phyloP scores from a whole-genome alignment of 1,140 invertebrate genomes.

The Grapholita molesta region DNA sequence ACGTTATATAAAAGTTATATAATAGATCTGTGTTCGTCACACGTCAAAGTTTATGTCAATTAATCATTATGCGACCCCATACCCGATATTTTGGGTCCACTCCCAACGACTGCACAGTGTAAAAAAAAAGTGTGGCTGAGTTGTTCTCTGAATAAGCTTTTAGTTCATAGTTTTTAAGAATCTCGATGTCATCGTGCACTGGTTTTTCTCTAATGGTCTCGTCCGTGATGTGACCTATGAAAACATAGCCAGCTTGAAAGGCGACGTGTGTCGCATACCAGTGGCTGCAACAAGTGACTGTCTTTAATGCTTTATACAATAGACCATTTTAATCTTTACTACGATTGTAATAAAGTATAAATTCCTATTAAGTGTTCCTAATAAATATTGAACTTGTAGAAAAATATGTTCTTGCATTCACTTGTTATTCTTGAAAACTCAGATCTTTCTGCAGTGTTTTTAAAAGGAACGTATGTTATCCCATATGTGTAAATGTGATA shows the following conservation, averaged over 20 bases:
- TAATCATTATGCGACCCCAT: too few species aligned
- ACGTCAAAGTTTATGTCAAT: too few species aligned
- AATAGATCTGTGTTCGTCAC: too few species aligned
- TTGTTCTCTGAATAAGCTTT: too few species aligned
- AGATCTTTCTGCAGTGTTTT: not conserved
- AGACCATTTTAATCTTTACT: not conserved
- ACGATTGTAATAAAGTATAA: not conserved
- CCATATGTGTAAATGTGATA: too few species aligned
- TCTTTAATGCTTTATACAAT: not conserved
- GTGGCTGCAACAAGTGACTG: constrained; percentile 2
- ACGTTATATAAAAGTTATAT: too few species aligned
- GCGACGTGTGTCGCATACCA: constrained; percentile 5
- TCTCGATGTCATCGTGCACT: not conserved
- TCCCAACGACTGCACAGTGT: too few species aligned
- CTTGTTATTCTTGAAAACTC: not conserved
- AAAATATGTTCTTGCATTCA: not conserved
- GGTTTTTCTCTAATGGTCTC: not conserved
- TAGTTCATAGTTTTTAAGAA: too few species aligned
- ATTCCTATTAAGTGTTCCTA: not conserved
- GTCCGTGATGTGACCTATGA: not conserved
- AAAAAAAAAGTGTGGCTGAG: too few species aligned
- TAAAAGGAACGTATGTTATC: not conserved
- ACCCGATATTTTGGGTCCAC: too few species aligned
- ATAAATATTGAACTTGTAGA: not conserved
- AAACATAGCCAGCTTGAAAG: not conserved